Base-by-base conservation (phyloP, 2,797 vertebrate genomes). In the Danio kyathit region DNA sequence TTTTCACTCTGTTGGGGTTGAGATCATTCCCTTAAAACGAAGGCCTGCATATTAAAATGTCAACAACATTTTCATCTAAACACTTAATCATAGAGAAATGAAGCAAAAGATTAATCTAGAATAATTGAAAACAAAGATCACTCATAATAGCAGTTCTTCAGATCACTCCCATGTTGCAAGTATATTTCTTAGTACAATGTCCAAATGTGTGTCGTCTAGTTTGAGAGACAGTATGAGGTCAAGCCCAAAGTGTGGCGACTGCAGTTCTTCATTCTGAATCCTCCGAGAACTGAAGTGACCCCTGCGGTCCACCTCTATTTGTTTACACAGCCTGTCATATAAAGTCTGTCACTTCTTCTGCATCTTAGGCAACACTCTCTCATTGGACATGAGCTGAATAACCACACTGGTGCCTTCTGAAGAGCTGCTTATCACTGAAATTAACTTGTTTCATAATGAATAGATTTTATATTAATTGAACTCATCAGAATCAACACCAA, bases 291-390 rank as follows among this genome's bases (percentile, higher is more conserved):
- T 57, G 38, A 57, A 60, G 40, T 76, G 75, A 63, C 56, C 72
- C 78, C 49, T 48, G 48, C 40, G n/a, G 69, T 46, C 67, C 64
- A 43, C 84, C 80, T 79, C 48, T 61, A 9, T 54, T 66, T 82
- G 76, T 85, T 84, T 78, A 65, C 74, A 70, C 80, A 67, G 75
- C 67, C 74, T 82, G 78, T 80, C 82, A 76, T 17, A 41, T 76
- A 78, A 60, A 81, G 74, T 82, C 83, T 80, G 69, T 84, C 81
- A 67, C 73, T 49, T 51, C 40, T 64, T 16, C 29, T 63, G 13
- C 9, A 7, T 70, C 75, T 80, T 74, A 83, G 70, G 65, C 77
- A 87, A 81, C 70, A n/a, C 19, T 6, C 64, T 67, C 21, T 75
- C 44, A 4, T 71, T 66, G 21, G 49, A 10, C 49, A 29, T 13